Conservation (phyloP, 2,113 vertebrate species). For the Capreolus pygargus region DNA sequence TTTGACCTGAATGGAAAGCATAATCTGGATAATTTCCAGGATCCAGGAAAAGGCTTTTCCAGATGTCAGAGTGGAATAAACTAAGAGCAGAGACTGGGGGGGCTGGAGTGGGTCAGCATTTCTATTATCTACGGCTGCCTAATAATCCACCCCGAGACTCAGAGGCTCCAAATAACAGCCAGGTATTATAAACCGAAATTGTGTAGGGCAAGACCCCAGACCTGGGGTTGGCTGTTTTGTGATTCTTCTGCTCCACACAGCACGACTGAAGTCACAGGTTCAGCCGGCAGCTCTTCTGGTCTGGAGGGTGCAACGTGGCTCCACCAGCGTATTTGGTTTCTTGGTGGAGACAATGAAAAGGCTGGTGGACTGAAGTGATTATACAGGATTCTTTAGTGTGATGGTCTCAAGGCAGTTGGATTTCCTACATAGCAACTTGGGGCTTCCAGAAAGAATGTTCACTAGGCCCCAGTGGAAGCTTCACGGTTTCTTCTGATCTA, state of each 20-base stretch:
- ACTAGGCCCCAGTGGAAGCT: background rate
- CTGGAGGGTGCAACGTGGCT: background rate
- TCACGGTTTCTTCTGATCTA: background rate
- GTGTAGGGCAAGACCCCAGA: background rate
- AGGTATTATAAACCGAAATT: background rate
- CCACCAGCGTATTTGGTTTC: background rate
- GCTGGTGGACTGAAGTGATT: background rate
- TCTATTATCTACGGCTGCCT: background rate
- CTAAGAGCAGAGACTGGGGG: background rate
- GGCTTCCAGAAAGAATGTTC: background rate
- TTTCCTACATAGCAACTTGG: background rate
- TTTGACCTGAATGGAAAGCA: background rate
- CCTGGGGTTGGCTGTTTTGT: background rate
- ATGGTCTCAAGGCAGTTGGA: background rate
- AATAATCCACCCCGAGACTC: background rate
- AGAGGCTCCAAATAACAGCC: background rate
- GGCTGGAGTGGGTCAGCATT: background rate
- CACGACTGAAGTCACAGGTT: background rate
- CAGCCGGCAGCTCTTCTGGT: background rate
- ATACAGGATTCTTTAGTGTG: background rate
- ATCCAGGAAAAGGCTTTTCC: background rate
- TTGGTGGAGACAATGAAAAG: background rate
- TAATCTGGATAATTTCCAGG: background rate
- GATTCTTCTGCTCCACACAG: background rate
- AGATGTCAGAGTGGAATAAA: background rate